Evolutionary conservation across 2,888 invertebrate genomes (phyloP).

Genomic region (Drosophila sordidula): DNA sequence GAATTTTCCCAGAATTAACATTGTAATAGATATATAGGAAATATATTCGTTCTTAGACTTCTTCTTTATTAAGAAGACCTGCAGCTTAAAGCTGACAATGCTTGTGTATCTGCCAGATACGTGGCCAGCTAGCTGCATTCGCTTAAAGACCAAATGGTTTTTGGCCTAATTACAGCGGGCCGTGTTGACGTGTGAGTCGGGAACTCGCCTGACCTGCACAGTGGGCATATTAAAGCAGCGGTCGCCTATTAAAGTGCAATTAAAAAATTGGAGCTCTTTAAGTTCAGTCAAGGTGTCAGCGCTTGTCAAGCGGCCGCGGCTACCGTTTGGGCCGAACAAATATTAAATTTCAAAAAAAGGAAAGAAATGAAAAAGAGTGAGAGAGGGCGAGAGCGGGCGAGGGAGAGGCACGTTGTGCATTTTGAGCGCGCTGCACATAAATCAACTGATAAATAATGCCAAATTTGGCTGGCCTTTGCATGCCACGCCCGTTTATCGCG

Average conservation of each 20-base stretch:
- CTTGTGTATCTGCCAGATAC: conserved; percentile 3
- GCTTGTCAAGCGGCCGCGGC: conserved; percentile 69
- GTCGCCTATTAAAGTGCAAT: conserved; percentile 74
- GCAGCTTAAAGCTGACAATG: conserved; percentile 13
- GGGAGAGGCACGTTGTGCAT: conserved; percentile 16
- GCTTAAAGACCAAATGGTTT: conserved; percentile 41
- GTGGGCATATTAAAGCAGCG: conserved; percentile 70
- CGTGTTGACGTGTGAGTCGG: not conserved
- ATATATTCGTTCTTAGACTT: too few species aligned
- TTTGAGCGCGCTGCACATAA: conserved; percentile 56
- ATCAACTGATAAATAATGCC: conserved; percentile 74
- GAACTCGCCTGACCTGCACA: conserved; percentile 16
- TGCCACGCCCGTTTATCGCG: conserved; percentile 78
- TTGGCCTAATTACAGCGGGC: conserved; percentile 54
- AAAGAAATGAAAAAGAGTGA: conserved; percentile 2
- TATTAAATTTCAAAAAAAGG: conserved; percentile 72
- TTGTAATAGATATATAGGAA: too few species aligned
- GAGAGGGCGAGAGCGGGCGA: conserved; percentile 4
- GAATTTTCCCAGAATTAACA: too few species aligned
- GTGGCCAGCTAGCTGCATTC: conserved; percentile 19
- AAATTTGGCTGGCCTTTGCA: conserved; percentile 38
- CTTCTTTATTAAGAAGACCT: too few species aligned
- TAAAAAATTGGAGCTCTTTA: conserved; percentile 65
- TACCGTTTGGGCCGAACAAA: conserved; percentile 66
- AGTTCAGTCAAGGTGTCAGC: conserved; percentile 78